Conservation (phyloP, 2,888 invertebrate genomes). For the Charanyca ferruginea region DNA sequence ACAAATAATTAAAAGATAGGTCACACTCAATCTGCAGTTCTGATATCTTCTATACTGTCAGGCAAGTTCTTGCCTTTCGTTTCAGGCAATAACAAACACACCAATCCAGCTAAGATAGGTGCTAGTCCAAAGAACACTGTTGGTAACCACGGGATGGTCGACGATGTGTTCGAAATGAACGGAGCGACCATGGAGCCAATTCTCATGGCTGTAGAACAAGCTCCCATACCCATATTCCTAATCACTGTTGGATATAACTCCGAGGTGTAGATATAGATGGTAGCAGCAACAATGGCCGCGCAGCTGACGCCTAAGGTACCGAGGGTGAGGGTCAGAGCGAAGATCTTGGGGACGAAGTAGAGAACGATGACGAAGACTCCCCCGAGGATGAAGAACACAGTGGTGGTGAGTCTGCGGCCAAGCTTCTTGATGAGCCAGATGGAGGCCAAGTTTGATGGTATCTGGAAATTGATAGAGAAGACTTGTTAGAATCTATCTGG, state of each 20-base stretch:
- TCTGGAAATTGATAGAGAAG: constrained; percentile 84
- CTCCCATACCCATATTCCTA: constrained; percentile 96
- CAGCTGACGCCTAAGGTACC: constrained; percentile 95
- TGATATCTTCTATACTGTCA: constrained; percentile 94
- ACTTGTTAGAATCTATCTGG: constrained; percentile 1
- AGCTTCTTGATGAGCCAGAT: constrained; percentile 92
- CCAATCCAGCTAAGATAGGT: constrained; percentile 92
- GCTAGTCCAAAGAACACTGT: constrained; percentile 93
- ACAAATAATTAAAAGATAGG: background rate
- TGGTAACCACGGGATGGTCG: constrained; percentile 91
- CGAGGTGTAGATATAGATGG: constrained; percentile 96
- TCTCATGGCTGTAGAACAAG: constrained; percentile 95
- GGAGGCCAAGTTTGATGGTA: constrained; percentile 85
- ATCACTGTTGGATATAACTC: constrained; percentile 97
- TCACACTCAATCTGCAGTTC: constrained; percentile 25
- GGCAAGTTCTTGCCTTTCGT: constrained; percentile 94
- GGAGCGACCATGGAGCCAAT: constrained; percentile 96
- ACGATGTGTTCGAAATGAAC: constrained; percentile 92
- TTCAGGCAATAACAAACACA: constrained; percentile 94
- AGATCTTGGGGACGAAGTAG: constrained; percentile 87
- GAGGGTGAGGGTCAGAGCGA: constrained; percentile 91
- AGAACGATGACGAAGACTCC: constrained; percentile 92
- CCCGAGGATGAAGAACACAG: constrained; percentile 91
- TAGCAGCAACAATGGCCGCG: constrained; percentile 94
- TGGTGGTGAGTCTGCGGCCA: constrained; percentile 93